Evolutionary conservation across 2,797 vertebrate genomes (phyloP).

Genomic region (Halcyon badia): DNA sequence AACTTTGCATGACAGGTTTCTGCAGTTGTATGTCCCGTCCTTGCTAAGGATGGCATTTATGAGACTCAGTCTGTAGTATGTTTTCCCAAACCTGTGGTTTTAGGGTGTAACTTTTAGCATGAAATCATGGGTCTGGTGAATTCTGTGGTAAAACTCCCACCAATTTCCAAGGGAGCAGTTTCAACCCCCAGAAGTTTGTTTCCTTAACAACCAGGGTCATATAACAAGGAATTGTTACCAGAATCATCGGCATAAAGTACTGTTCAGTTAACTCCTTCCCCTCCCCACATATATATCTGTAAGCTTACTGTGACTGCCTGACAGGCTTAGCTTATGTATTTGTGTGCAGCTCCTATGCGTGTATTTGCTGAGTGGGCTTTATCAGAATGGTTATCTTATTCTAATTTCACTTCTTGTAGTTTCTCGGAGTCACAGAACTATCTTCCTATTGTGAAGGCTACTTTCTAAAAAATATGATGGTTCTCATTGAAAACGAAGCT

Average conservation of each 20-base stretch:
- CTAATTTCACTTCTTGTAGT: slow-evolving; percentile 81
- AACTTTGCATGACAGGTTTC: neutral
- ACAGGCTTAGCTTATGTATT: neutral
- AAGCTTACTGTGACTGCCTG: neutral
- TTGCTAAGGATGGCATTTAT: neutral
- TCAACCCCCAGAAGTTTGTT: neutral
- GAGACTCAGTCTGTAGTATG: neutral
- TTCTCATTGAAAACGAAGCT: slow-evolving; percentile 94
- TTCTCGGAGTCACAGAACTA: slow-evolving; percentile 93
- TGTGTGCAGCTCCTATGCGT: neutral
- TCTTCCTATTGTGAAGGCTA: slow-evolving; percentile 96
- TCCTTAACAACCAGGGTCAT: neutral
- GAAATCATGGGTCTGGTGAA: neutral
- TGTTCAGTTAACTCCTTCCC: neutral
- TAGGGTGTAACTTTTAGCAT: neutral
- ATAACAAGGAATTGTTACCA: neutral
- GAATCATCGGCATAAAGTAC: neutral
- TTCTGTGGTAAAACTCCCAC: neutral
- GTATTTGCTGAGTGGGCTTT: neutral
- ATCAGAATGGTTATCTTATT: slow-evolving; percentile 37
- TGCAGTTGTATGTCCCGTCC: neutral
- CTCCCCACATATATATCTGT: accelerated
- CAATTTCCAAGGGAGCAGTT: neutral
- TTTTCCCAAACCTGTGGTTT: neutral
- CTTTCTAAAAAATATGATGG: slow-evolving; percentile 99